Percentiles rank a stretch among this genome's conserved stretches.
Conservation (phyloP, 2,797 vertebrate genomes). For the Heteromormyrus szaboi region DNA sequence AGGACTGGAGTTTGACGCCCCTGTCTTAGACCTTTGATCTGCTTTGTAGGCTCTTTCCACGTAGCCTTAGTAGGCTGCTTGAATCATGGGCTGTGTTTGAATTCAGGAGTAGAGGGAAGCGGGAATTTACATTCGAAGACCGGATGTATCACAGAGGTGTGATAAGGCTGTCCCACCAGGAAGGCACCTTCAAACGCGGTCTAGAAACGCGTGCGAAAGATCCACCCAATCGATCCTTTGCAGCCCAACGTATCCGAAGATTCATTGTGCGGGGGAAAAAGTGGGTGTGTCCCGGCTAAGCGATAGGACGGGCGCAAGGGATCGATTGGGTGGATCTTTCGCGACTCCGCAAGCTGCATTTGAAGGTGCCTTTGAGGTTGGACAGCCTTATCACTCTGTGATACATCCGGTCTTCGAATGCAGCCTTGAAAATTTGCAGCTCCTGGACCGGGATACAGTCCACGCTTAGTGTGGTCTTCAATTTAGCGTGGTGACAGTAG, state of each 20-base stretch:
- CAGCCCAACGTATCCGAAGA: neutral
- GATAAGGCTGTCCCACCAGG: neutral
- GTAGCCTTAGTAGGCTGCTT: neutral
- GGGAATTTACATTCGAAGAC: neutral
- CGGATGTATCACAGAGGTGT: neutral
- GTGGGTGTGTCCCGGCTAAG: neutral
- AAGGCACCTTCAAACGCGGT: neutral
- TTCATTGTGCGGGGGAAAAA: neutral
- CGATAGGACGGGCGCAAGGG: neutral
- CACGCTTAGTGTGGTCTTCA: neutral
- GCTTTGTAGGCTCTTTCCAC: neutral
- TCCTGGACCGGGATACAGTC: neutral
- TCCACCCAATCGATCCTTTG: neutral
- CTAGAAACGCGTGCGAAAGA: neutral
- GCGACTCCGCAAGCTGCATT: neutral
- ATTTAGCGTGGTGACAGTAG: neutral
- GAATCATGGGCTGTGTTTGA: neutral
- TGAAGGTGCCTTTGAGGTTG: neutral
- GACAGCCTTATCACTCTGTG: neutral
- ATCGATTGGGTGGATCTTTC: neutral
- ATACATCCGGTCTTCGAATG: neutral
- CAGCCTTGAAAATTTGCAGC: neutral
- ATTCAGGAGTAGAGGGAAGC: neutral
- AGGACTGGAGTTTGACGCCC: too few species aligned
- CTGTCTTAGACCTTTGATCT: neutral